Base-by-base conservation (phyloP, 2,113 vertebrate genomes). In the Salvator merianae region DNA sequence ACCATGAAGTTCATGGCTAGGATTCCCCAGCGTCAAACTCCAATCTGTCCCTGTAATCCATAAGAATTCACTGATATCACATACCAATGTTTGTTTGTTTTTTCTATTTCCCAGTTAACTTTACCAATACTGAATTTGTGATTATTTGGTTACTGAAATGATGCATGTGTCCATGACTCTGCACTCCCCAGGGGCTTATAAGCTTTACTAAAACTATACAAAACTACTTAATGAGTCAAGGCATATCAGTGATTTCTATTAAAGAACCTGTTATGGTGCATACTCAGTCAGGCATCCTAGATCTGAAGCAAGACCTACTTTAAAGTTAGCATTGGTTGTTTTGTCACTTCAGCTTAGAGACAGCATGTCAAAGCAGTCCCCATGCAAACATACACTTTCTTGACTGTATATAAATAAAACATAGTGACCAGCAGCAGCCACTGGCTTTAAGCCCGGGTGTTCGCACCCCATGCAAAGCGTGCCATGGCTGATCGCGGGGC, bases 341-440 rank as follows among this genome's bases (percentile, higher is more conserved):
- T 85, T 55, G 82, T 88, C 55, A 8, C 10, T 87, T 36, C 59
- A 80, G 63, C 87, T 86, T 62, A 72, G 77, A 26, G 30, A 72
- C 83, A 83, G 78, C 6, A 36, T 55, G 87, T 85, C 59, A n/a
- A 62, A 32, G 1, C 74, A 53, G 87, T 92, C 79, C 90, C 71
- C 30, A 7, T 4, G 3, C 82, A 73, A 28, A 50, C 50, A 74
- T 28, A 32, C 1, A 47, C 14, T 76, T 89, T 65, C 88, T 68
- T 76, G 71, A 82, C 73, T 84, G 34, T 1, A 81, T 87, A 79
- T 68, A 88, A 90, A 91, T 82, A 88, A 85, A 85, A 62, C 26
- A 9, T n/a, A n/a, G n/a, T n/a, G n/a, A n/a, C n/a, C n/a, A n/a
- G n/a, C n/a, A n/a, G n/a, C n/a, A n/a, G n/a, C n/a, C n/a, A n/a